Evolutionary conservation across 2,797 vertebrate genomes (phyloP), one percentile per base, ranked within the genome.

Genomic region (Ctenopoma multispine): DNA sequence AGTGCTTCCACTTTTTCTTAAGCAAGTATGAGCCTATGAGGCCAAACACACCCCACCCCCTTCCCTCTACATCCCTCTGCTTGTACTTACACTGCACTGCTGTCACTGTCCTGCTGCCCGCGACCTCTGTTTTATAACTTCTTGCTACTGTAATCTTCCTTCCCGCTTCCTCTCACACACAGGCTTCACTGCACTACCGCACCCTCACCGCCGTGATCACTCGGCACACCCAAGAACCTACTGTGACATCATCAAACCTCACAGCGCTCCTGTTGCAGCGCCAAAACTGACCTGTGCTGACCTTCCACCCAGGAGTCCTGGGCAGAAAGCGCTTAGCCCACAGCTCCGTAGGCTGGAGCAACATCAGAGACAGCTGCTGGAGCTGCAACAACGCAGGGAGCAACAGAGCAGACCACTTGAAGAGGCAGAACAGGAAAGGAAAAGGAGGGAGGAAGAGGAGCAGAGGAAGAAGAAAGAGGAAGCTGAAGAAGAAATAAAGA

Each of bases 301-400:
- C 91, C 91, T 94, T 31, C 93, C 92, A 0, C 91, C 92, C 38
- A 70, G 94, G 61, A 87, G 76, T 60, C 78, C 24, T 0, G 80
- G 80, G 36, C 77, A 63, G 23, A 86, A 85, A 56, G 71, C 83
- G 0, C 72, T 89, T 61, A 93, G 93, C 63, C 88, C 91, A 0
- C 94, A 94, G 87, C 92, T 95, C 49, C 86, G 83, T 58, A 24
- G 92, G 58, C 90, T 94, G 67, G 92, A 94, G 82, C 92, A 90
- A 9, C 94, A 94, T 78, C 93, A 95, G 81, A 83, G 82, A 13
- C 92, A 94, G 63, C 90, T 95, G 69, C 84, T 80, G 66, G 91
- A 94, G 80, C 54, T 95, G 64, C 90, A 94, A 83, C 91, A 93
- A 8, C 89, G 92, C 27, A 76, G 88, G 41, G 90, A 92, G 46